These are phyloP conservation scores for Sminthurides bifidus DNA, from an alignment of 1,140 invertebrate genomes.

Conservation along the genomic window DNA sequence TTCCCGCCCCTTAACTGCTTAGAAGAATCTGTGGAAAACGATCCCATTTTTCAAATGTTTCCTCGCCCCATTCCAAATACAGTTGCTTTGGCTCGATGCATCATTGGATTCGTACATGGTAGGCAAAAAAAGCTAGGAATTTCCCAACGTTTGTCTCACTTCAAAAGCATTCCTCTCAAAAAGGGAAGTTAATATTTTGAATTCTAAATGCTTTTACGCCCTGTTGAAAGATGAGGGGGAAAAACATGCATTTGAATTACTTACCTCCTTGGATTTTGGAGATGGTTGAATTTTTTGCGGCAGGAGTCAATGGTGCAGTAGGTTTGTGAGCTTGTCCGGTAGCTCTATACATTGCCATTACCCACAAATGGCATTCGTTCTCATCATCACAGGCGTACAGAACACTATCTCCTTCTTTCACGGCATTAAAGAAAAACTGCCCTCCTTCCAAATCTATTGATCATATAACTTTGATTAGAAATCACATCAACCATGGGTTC, in stretches of 20 bases:
- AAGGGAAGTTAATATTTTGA: too few species aligned
- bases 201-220: too few species aligned
- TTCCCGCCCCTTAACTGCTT: too few species aligned
- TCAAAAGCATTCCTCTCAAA: too few species aligned
- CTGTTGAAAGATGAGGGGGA: too few species aligned
- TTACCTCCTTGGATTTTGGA: conserved; percentile 77
- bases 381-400: conserved; percentile 96
- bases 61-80: too few species aligned
- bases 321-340: conserved; percentile 99
- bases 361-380: conserved; percentile 96
- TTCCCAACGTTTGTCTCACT: too few species aligned
- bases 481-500: background rate
- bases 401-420: conserved; percentile 94
- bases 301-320: conserved; percentile 73
- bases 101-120: too few species aligned
- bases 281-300: conserved; percentile 72
- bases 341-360: conserved; percentile 95
- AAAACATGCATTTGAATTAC: conserved; percentile 11
- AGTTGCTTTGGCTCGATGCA: too few species aligned
- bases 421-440: conserved; percentile 94
- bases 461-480: conserved; percentile 1
- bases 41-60: too few species aligned
- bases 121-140: too few species aligned
- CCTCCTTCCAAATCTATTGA: conserved; percentile 65
- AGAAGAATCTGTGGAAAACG: too few species aligned